Base-by-base conservation (phyloP, 2,797 vertebrate species). In the Phataginus tricuspis region DNA sequence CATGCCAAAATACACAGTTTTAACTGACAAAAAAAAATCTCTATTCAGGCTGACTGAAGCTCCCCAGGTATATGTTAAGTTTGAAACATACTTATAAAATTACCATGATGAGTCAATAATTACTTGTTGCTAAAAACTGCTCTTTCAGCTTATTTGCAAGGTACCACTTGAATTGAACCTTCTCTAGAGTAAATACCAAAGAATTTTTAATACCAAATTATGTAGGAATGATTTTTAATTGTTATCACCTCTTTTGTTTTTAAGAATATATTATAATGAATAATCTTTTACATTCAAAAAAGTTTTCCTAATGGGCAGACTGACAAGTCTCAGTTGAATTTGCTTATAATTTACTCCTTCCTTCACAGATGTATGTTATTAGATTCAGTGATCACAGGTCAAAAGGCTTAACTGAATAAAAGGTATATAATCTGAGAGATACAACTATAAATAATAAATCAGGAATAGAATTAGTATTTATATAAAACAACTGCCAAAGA, bases 21-120 rank as follows among this genome's bases (percentile, higher is more conserved):
- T 98, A 98, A 98, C 98, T 97, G 98, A 89, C 53, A 97, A 97
- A 90, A 98, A 97, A 97, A 90, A 98, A 98, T 96, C 96, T 4
- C 75, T 90, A 96, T 98, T 98, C 92, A 96, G 84, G 75, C 95
- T 98, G 96, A 98, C 95, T 98, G 97, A 96, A 90, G 72, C 86
- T 98, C 96, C 93, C 97, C 74, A 97, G 97, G 93, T 98, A 97
- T 96, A 97, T 96, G 83, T 64, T 98, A 97, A 72, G 0, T 97
- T 96, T 98, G 95, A 96, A 90, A 98, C 94, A 96, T 95, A 96
- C 96, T 98, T 97, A 91, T 87, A 98, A 98, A 93, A 98, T 96
- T 91, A 96, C 64, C 74, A 95, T 96, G 98, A 98, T 96, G 61
- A 97, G 45, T 96, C 93, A 96, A 94, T 91, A 98, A 98, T 98